phyloP scores from a whole-genome alignment of 2,113 vertebrate genomes.

The Anolis sagrei region DNA sequence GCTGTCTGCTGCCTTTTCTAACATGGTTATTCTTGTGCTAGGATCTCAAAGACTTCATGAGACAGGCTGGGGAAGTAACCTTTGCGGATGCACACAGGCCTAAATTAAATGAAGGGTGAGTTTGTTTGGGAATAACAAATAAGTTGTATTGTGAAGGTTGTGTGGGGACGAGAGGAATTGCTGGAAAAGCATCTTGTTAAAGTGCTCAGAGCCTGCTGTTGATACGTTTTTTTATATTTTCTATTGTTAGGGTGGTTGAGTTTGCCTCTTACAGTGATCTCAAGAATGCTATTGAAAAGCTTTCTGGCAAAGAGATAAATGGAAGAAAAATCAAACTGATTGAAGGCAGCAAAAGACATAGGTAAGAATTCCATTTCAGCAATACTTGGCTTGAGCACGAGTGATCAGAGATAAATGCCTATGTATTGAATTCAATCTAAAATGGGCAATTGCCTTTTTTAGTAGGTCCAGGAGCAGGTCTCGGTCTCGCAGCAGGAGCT shows the following conservation, averaged over 20 bases:
- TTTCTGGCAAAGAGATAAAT: conserved; percentile 97
- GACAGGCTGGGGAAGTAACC: conserved; percentile 98
- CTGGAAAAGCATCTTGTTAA: background rate
- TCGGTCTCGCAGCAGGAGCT: conserved; percentile 89
- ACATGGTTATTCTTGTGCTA: conserved; percentile 83
- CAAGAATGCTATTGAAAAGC: conserved; percentile 96
- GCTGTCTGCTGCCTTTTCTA: conserved; percentile 59
- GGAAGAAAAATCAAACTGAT: conserved; percentile 97
- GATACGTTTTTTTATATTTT: background rate
- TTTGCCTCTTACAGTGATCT: conserved; percentile 95
- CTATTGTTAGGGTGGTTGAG: conserved; percentile 88
- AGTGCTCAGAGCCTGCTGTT: background rate
- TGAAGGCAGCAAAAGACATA: conserved; percentile 91
- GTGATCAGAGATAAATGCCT: rapidly evolving
- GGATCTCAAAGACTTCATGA: conserved; percentile 99
- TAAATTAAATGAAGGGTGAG: conserved; percentile 96
- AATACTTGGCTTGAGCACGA: rapidly evolving
- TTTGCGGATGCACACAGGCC: conserved; percentile 97
- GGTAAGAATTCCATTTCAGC: conserved; percentile 72
- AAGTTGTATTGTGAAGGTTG: background rate
- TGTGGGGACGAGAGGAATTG: background rate
- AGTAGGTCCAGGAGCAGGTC: conserved; percentile 91
- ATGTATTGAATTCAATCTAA: background rate
- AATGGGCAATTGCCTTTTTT: rapidly evolving
- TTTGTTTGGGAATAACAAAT: background rate